Base-by-base conservation (phyloP, 2,888 invertebrate species). In the Bhutanitis thaidina region DNA sequence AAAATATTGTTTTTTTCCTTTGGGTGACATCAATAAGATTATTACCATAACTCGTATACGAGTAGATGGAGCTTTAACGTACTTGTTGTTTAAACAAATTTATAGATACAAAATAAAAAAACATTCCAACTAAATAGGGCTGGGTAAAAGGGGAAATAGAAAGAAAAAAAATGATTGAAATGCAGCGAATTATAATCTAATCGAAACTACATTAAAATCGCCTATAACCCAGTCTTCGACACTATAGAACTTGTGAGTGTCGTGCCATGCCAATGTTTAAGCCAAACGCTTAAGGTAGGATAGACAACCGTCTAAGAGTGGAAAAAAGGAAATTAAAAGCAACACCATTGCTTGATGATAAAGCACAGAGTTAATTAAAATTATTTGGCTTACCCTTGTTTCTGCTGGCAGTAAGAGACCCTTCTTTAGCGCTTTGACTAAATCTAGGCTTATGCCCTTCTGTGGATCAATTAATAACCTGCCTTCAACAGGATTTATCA, bases 361-460 rank as follows among this genome's bases (percentile, higher is more conserved):
- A 84, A 84, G 86, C 86, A 83, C 74, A 84, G 75, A 73, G 68
- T 62, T 65, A 57, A 65, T 72, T 56, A 58, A 46, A 65, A 59
- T 60, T 62, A 58, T 60, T 67, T 68, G 61, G 94, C 96, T 97
- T 93, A 97, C 97, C 96, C 97, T 93, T 79, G 96, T 95, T 92
- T 96, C 96, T 79, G 97, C 96, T 83, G 96, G 94, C 90, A 97
- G 92, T 74, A 97, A 93, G 90, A 94, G 94, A 74, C 97, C 96
- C 90, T 93, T 94, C 81, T 96, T 94, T 79, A 93, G 91, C 76
- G 97, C 97, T 90, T 96, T 96, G 71, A 94, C 90, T 79, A 97
- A 93, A 91, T 96, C 96, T 61, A 93, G 87, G 78, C 87, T 90
- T 56, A 89, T 78, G 67, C 91, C 91, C 74, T 92, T 92, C 57